These are phyloP conservation scores for Brachyptera putata DNA, from an alignment of 2,888 invertebrate species.

Conservation along the genomic window DNA sequence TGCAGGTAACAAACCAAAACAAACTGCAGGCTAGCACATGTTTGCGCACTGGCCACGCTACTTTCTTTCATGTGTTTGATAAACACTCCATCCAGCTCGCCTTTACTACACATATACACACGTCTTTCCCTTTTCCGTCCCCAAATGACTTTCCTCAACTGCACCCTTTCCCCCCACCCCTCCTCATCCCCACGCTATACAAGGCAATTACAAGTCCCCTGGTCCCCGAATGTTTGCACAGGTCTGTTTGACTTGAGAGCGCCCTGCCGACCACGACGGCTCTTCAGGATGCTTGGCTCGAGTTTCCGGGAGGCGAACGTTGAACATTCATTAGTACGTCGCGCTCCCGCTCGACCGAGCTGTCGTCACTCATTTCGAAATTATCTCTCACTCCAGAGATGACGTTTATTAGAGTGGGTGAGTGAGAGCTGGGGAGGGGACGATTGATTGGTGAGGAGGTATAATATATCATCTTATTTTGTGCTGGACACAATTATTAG, in stretches of 20 bases:
- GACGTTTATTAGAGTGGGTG: background rate
- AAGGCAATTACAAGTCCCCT: conserved; percentile 10
- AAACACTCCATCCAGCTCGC: conserved; percentile 1
- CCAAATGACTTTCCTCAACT: conserved; percentile 3
- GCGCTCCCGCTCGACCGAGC: conserved; percentile 17
- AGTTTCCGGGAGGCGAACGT: conserved; percentile 19
- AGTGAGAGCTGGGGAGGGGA: too few species aligned
- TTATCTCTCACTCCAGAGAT: conserved; percentile 9
- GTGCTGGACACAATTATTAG: too few species aligned
- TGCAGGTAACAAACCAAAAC: too few species aligned
- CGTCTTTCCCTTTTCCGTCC: too few species aligned
- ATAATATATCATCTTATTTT: too few species aligned
- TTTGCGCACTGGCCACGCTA: background rate
- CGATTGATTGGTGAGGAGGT: too few species aligned
- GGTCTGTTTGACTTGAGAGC: conserved; percentile 8
- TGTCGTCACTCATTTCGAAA: conserved; percentile 14
- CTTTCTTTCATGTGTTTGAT: conserved; percentile 11
- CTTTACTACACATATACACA: background rate
- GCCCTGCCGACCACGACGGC: background rate
- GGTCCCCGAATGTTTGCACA: conserved; percentile 13
- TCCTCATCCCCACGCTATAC: too few species aligned
- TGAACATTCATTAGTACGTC: conserved; percentile 11
- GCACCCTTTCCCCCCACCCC: background rate
- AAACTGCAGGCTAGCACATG: too few species aligned
- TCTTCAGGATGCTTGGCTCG: conserved; percentile 7